Base-by-base conservation (phyloP, 2,113 vertebrate species). In the Dasyprocta punctata region DNA sequence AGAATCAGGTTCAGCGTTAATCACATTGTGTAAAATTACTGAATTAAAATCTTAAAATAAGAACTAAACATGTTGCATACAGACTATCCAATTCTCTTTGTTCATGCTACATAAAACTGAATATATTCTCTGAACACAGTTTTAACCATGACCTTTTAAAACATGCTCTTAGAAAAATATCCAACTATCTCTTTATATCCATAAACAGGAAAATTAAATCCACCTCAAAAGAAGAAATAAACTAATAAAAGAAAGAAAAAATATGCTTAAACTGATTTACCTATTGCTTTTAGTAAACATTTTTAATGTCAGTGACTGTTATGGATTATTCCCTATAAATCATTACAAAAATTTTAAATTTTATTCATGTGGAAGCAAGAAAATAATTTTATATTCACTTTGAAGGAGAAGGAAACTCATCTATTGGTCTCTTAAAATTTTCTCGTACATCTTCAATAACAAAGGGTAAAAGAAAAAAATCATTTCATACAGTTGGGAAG, bases 261-360 rank as follows among this genome's bases (percentile, higher is more conserved):
- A 65, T 11, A 28, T 78, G 24, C 10, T 0, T 88, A 22, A 89
- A 77, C 2, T 36, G 1, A 52, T 73, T 36, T 83, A 28, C 5
- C 41, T 86, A 24, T 63, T 92, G 41, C 36, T 85, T 63, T 63
- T 54, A 47, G 41, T 75, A 17, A 3, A 47, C 28, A 60, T 44
- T 41, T 77, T 86, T 86, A 63, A 4, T 11, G 87, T 38, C 1
- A n/a, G 2, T 83, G 22, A 1, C 63, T 89, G 0, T 82, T 54
- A 71, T 17, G 2, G 5, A 58, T 0, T 44, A 30, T 5, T 33
- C 1, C 7, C 7, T 61, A n/a, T 16, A 63, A 67, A 0, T 7
- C 9, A 63, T 49, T 12, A 67, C 17, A 90, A 83, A 82, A 90
- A 41, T 22, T 52, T 20, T 4, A 83, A 87, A 5, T 38, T 20